These are phyloP conservation scores for Drosophila lowei DNA, from an alignment of 1,140 invertebrate genomes.

Conservation along the genomic window DNA sequence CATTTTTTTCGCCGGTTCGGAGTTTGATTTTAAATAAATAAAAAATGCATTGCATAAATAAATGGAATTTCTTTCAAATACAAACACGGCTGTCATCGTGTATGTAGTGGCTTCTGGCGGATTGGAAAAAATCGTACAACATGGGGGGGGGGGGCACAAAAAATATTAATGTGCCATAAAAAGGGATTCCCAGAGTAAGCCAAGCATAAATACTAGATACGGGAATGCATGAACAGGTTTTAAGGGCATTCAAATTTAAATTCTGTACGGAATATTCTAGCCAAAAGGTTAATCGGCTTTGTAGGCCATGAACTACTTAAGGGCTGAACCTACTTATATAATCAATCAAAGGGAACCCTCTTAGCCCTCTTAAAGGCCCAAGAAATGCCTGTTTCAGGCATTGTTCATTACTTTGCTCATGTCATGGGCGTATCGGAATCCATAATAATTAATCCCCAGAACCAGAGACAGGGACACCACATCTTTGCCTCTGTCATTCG, in stretches of 20 bases:
- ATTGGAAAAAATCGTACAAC: constrained; percentile 2
- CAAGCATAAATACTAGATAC: constrained; percentile 24
- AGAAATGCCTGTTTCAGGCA: not conserved
- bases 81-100: not conserved
- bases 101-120: not conserved
- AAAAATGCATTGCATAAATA: constrained; percentile 24
- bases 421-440: not conserved
- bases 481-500: constrained; percentile 6
- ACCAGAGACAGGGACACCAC: not conserved
- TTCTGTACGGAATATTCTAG: too few relatives aligned
- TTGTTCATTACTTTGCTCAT: constrained; percentile 10
- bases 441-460: constrained; percentile 22
- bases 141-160: too few relatives aligned
- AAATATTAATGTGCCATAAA: constrained; percentile 2
- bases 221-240: not conserved
- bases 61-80: constrained; percentile 14
- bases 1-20: constrained; percentile 11
- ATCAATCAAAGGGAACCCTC: too few relatives aligned
- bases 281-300: too few relatives aligned
- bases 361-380: too few relatives aligned
- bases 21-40: constrained; percentile 58
- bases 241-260: too few relatives aligned
- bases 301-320: too few relatives aligned
- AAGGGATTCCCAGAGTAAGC: constrained; percentile 7
- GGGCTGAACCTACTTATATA: too few relatives aligned